Evolutionary conservation across 2,888 invertebrate genomes (phyloP).

Genomic region (Cataglyphis cursor): DNA sequence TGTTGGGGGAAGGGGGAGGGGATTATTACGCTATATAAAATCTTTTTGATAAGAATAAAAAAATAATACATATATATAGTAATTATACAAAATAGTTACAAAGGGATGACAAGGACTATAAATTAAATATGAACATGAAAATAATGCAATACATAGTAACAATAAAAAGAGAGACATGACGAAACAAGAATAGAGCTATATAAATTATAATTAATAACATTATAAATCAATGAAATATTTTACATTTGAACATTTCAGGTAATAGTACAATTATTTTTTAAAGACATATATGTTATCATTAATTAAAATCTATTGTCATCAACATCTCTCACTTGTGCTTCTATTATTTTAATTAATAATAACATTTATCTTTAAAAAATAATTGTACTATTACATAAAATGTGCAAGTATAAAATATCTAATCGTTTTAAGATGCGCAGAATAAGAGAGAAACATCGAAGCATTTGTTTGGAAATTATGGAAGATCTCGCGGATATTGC

Average conservation of each 20-base stretch:
- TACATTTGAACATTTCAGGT: not conserved
- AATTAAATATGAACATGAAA: not conserved
- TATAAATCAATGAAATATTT: not conserved
- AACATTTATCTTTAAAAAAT: not conserved
- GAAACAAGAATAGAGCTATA: not conserved
- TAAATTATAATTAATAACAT: not conserved
- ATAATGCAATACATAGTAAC: not conserved
- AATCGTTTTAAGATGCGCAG: conserved; percentile 48
- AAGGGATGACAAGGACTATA: not conserved
- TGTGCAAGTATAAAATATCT: not conserved
- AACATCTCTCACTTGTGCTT: not conserved
- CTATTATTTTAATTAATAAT: conserved; percentile 8
- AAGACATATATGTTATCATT: not conserved
- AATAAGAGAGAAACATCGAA: conserved; percentile 79
- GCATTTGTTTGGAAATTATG: conserved; percentile 88
- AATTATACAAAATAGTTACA: not conserved
- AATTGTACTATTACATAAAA: not conserved
- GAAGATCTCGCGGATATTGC: conserved; percentile 89
- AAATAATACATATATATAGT: not conserved
- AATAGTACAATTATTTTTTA: not conserved
- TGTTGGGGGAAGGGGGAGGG: no score
- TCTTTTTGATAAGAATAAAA: not conserved
- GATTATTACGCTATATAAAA: not conserved
- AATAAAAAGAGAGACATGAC: not conserved
- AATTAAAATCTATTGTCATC: not conserved